These are phyloP conservation scores for Dryoscopus gambensis DNA, from an alignment of 2,113 vertebrate species.

Conservation along the genomic window DNA sequence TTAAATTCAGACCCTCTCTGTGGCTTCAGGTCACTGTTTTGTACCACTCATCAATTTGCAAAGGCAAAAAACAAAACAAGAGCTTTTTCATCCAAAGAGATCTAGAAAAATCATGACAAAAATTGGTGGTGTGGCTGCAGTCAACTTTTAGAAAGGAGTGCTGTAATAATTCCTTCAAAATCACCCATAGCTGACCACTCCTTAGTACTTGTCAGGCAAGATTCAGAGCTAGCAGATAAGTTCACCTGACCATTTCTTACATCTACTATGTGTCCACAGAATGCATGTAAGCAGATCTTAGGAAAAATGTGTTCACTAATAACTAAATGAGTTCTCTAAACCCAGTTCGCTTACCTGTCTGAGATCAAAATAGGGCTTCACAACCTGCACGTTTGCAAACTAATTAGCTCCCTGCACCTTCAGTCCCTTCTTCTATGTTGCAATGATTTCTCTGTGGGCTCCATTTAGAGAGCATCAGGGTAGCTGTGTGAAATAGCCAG, in stretches of 20 bases:
- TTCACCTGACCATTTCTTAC: background rate
- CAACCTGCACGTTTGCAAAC: background rate
- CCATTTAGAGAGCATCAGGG: background rate
- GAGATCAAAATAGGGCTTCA: conserved; percentile 4
- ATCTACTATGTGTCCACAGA: background rate
- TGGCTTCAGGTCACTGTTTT: background rate
- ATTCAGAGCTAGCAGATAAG: background rate
- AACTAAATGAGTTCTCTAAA: background rate
- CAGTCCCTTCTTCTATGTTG: background rate
- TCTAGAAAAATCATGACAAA: background rate
- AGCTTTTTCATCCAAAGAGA: background rate
- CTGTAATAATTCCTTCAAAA: background rate
- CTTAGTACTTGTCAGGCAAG: background rate
- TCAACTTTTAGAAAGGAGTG: background rate
- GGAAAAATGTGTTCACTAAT: background rate
- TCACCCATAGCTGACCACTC: background rate
- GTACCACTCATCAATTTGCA: background rate
- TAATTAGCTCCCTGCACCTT: conserved; percentile 13
- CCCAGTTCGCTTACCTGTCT: background rate
- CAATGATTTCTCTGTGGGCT: background rate
- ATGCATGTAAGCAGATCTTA: background rate
- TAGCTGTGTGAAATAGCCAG: conserved; percentile 16
- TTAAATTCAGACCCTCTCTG: background rate
- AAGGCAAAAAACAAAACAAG: background rate
- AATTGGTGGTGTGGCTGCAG: background rate